Base-by-base conservation (phyloP, 1,140 invertebrate species). In the Habropoda laboriosa region DNA sequence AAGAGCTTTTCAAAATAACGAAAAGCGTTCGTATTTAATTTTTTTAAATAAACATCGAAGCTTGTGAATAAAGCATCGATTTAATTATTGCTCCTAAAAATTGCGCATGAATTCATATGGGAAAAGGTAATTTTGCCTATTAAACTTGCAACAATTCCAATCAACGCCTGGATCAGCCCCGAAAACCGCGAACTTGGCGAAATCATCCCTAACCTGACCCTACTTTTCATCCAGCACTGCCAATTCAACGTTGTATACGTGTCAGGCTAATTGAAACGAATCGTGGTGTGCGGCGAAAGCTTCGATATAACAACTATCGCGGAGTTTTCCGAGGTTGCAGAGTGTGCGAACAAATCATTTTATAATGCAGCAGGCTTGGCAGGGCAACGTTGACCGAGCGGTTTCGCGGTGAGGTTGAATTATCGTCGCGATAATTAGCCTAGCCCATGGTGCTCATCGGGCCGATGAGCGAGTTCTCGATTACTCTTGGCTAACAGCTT, bases 401-500 rank as follows among this genome's bases (percentile, higher is more conserved):
- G n/a, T n/a, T 32, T 21, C 24, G 63, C 18, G 4, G 18, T n/a
- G 35, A 21, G 47, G 72, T 18, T 67, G 57, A 78, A 76, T 80
- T 60, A 68, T 80, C 58, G 32, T 21, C n/a, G 30, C 35, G 72
- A 80, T 80, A 76, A 80, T 80, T 80, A 76, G 40, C 21, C 27
- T 8, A 21, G n/a, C 12, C 21, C 13, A 21, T 42, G 21, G 32
- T 61, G 32, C 32, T 79, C 58, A 55, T 30, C n/a, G 21, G 42
- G 32, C 18, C 45, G n/a, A n/a, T 66, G 49, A 27, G 21, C 75
- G 49, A 64, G 58, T 71, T 81, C 58, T 75, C 78, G 71, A 80
- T 75, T 80, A 58, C 61, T 49, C 21, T 13, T 42, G 32, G 27
- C 57, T 70, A 75, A 71, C 74, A 64, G 79, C 79, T 81, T 78